Percentiles rank a stretch among this genome's conserved stretches.
Conservation (phyloP, 2,797 vertebrate species). For the Mus minutoides region DNA sequence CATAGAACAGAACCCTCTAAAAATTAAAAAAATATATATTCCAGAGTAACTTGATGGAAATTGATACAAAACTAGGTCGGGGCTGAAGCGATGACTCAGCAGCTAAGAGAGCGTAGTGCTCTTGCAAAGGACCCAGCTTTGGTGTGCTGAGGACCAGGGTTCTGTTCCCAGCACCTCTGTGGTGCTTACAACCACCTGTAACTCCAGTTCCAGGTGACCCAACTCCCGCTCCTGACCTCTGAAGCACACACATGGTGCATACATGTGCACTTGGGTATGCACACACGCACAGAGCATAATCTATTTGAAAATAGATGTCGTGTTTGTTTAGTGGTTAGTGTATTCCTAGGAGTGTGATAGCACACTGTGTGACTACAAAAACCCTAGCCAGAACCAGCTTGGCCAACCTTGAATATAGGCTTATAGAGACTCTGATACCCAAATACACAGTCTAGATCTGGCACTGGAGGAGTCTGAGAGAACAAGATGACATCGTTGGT, state of each 20-base stretch:
- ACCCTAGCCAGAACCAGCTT: not conserved
- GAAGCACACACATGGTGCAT: no score
- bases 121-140: not conserved
- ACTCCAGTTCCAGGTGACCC: not conserved
- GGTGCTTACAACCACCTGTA: not conserved
- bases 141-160: not conserved
- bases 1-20: conserved; percentile 24
- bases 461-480: not conserved
- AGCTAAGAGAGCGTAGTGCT: not conserved
- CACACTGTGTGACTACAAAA: not conserved
- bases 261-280: not conserved
- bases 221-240: not conserved
- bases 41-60: not conserved
- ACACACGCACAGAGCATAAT: not conserved
- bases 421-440: not conserved
- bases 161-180: not conserved
- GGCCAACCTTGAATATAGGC: not conserved
- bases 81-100: not conserved
- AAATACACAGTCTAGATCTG: not conserved
- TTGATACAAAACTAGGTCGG: not conserved
- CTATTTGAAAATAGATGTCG: not conserved
- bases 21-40: not conserved
- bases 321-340: not conserved
- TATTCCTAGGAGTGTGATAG: not conserved
- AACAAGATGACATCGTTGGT: conserved; percentile 14